Evolutionary conservation across 2,888 invertebrate genomes (phyloP), one percentile per base, ranked within the genome.

Genomic region (Patella caerulea): DNA sequence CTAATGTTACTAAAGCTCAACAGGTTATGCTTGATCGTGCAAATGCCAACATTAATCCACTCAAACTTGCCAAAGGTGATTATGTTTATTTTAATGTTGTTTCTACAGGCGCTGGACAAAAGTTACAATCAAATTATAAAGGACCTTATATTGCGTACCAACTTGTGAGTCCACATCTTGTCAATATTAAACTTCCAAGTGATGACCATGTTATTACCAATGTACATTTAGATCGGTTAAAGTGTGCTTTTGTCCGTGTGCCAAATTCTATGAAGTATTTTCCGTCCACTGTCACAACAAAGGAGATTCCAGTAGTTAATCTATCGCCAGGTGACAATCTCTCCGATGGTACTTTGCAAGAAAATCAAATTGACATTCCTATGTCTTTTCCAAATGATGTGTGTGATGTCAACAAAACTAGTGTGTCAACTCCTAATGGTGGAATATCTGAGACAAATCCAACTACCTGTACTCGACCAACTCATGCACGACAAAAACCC

Each of bases 141-240:
- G 65, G 19, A 15, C 19, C 65, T 65, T 74, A 4, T 74, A 34
- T 74, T 12, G 34, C 65, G 7, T 15, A n/a, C 5, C 9, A 74
- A 9, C 4, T 74, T 12, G 9, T 56, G 17, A 55, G 56, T 52
- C 59, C 29, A n/a, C 74, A 74, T 52, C 24, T 74, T 14, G 3
- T 14, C 14, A 54, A 17, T 11, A 19, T 74, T 34, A 24, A 24
- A 5, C n/a, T 56, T 56, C 65, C 74, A 29, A 17, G 15, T 12
- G 17, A 19, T n/a, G 34, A 45, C 17, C 11, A 59, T 24, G 19
- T 11, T 17, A 59, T 53, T 29, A 56, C 7, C 2, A 45, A 45
- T 65, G 74, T 74, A 11, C 74, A 74, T 59, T n/a, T 74, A 24
- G 65, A 74, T 74, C 3, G 52, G 7, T 59, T 74, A 12, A 74